Percentiles rank a stretch among this genome's conserved stretches.
These are phyloP conservation scores for Piezodorus guildinii DNA, from an alignment of 1,140 invertebrate species.

Conservation along the genomic window DNA sequence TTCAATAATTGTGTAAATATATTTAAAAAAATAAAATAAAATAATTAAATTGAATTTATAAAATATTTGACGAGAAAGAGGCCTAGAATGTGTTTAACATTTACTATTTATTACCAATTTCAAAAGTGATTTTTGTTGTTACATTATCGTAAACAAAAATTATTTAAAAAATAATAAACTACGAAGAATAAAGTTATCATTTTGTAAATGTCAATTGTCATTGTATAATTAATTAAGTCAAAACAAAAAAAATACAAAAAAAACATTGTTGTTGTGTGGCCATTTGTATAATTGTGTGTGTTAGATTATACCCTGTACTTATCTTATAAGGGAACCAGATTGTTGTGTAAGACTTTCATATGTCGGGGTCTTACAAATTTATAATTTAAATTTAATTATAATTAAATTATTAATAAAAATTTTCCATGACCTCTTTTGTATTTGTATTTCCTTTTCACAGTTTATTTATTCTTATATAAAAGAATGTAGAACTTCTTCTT, in stretches of 20 bases:
- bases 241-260: too few relatives aligned
- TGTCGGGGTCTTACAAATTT: too few relatives aligned
- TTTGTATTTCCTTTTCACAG: not conserved
- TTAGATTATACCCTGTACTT: constrained; percentile 7
- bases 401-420: constrained; percentile 11
- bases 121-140: constrained; percentile 3
- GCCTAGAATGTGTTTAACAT: constrained; percentile 10
- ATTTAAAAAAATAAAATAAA: too few relatives aligned
- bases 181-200: too few relatives aligned
- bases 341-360: constrained; percentile 2
- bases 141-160: not conserved
- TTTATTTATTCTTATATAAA: too few relatives aligned
- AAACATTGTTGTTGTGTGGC: not conserved
- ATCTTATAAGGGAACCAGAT: not conserved
- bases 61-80: constrained; percentile 2
- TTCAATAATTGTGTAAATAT: too few relatives aligned
- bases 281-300: constrained; percentile 6
- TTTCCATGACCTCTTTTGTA: constrained; percentile 10
- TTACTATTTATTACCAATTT: not conserved
- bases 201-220: constrained; percentile 12
- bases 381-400: constrained; percentile 4
- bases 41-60: too few relatives aligned
- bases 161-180: not conserved
- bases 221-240: constrained; percentile 1
- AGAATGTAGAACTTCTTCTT: too few relatives aligned